A percentile compares a stretch with the other conserved stretches of the same genome.
Conservation (phyloP, 2,113 vertebrate species). For the Rhinichthys klamathensis region DNA sequence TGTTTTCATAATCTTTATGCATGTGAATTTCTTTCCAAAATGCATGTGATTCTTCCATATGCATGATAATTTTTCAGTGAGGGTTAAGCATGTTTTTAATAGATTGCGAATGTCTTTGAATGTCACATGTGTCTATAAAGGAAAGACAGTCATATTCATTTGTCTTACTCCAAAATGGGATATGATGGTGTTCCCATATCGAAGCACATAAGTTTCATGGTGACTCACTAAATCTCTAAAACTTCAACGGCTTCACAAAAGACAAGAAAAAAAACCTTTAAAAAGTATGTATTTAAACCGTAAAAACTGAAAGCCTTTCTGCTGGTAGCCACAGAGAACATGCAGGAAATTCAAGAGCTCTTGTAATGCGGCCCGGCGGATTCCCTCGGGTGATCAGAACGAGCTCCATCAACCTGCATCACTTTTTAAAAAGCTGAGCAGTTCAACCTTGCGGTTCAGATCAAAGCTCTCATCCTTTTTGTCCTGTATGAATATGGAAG, state of each 20-base stretch:
- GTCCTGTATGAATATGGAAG: slow-evolving; percentile 69
- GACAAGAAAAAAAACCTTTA: neutral
- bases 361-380: neutral
- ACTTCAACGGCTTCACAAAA: neutral
- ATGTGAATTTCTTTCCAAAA: neutral
- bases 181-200: neutral
- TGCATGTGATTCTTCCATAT: neutral
- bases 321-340: slow-evolving; percentile 7
- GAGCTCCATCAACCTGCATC: slow-evolving; percentile 41
- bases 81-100: neutral
- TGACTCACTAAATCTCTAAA: neutral
- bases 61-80: neutral
- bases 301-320: slow-evolving; percentile 1
- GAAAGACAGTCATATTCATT: neutral
- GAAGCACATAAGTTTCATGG: neutral
- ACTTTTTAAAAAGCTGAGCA: slow-evolving; percentile 53
- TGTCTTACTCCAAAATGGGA: neutral
- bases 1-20: too few species aligned
- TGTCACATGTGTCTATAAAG: neutral
- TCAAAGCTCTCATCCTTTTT: slow-evolving; percentile 68
- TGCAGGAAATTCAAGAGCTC: slow-evolving; percentile 26
- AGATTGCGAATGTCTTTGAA: neutral
- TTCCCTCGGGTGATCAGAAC: slow-evolving; percentile 9
- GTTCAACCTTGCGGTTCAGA: slow-evolving; percentile 73
- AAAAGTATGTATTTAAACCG: neutral